phyloP scores from a whole-genome alignment of 2,797 vertebrate genomes.

The Ctenosaura bakeri region DNA sequence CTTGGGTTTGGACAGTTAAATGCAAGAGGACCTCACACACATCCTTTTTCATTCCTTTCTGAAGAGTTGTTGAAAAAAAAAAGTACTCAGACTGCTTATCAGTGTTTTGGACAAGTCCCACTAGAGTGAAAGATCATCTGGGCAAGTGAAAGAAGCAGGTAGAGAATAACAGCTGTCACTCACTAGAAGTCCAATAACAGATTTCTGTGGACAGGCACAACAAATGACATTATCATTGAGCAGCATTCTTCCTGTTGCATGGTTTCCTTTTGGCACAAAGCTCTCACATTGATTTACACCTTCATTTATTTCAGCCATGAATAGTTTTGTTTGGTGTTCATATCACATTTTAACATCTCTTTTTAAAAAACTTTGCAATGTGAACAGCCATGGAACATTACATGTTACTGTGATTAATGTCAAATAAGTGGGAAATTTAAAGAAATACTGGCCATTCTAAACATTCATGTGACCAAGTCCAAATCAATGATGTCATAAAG shows the following conservation, averaged over 20 bases:
- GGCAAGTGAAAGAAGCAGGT: constrained; percentile 1
- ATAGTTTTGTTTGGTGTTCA: neutral
- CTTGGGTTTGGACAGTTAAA: neutral
- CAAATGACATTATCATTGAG: constrained; percentile 28
- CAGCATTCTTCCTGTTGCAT: neutral
- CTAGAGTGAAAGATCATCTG: constrained; percentile 16
- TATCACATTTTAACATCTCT: neutral
- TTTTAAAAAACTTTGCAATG: too few relatives aligned
- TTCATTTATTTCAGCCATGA: neutral
- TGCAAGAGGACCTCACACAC: neutral
- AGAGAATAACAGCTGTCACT: constrained; percentile 23
- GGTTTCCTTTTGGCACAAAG: neutral
- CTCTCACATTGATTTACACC: neutral
- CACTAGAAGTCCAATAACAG: neutral
- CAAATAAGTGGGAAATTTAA: neutral
- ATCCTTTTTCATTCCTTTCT: neutral
- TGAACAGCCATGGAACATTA: neutral
- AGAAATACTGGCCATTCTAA: neutral
- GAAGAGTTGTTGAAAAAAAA: neutral
- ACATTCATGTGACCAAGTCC: neutral
- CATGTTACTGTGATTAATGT: neutral
- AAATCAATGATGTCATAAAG: neutral
- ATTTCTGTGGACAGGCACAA: constrained; percentile 11
- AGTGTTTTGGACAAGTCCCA: constrained; percentile 13
- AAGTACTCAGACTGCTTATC: constrained; percentile 8